Evolutionary conservation across 2,797 vertebrate genomes (phyloP).

Genomic region (Manis javanica): DNA sequence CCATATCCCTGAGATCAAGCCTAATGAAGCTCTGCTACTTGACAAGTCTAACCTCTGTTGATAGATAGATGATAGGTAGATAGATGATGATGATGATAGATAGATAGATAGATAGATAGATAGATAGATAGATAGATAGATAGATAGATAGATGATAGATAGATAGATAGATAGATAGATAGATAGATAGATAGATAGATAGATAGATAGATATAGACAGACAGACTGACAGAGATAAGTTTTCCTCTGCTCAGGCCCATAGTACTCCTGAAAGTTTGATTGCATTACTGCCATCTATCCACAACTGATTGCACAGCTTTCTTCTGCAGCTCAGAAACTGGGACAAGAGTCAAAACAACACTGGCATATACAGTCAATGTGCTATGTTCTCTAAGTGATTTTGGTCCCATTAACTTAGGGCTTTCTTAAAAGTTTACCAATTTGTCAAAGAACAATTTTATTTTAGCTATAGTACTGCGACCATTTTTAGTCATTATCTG

Average conservation of each 20-base stretch:
- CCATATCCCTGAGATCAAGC: neutral
- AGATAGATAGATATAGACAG: neutral
- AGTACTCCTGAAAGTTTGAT: neutral
- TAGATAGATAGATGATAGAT: neutral
- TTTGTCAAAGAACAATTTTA: neutral
- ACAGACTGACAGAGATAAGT: no score
- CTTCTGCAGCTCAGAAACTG: neutral
- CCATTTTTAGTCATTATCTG: neutral
- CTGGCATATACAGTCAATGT: neutral
- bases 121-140: neutral
- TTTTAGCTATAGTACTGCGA: neutral
- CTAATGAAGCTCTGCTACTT: neutral
- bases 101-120: neutral
- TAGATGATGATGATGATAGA: neutral
- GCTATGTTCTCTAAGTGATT: neutral
- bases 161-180: no score
- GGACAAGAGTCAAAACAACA: neutral
- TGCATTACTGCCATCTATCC: neutral
- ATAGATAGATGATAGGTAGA: neutral
- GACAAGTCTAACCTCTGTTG: neutral
- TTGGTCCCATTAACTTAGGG: neutral
- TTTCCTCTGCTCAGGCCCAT: neutral
- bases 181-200: neutral
- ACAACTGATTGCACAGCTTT: neutral
- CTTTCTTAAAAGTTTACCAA: neutral